phyloP scores from a whole-genome alignment of 1,140 invertebrate genomes.

The Ips typographus region DNA sequence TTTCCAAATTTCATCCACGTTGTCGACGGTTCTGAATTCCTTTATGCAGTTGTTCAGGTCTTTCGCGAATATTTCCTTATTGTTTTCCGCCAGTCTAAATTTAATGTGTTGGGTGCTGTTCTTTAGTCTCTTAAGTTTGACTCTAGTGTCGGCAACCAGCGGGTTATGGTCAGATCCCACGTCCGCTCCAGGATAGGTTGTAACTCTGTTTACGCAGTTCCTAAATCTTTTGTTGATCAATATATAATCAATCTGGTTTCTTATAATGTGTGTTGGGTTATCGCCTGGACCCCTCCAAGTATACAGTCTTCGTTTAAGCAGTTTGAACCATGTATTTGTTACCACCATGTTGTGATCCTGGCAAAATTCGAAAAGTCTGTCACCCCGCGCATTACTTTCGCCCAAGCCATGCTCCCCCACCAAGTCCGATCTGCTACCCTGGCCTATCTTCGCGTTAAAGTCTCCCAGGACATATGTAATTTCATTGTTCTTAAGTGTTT shows the following conservation, averaged over 20 bases:
- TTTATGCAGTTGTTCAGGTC: too few relatives aligned
- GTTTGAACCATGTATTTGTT: not conserved
- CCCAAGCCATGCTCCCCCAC: too few relatives aligned
- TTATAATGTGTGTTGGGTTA: conserved; percentile 16
- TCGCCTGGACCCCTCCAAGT: conserved; percentile 13
- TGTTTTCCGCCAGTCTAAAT: conserved; percentile 12
- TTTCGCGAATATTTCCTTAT: not conserved
- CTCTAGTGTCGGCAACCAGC: conserved; percentile 19
- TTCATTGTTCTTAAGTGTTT: too few relatives aligned
- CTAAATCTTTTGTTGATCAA: conserved; percentile 45
- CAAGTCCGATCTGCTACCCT: too few relatives aligned
- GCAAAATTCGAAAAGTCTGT: too few relatives aligned
- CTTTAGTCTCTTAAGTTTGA: conserved; percentile 27
- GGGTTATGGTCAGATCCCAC: conserved; percentile 46
- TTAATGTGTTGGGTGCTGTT: conserved; percentile 15
- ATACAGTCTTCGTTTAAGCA: not conserved
- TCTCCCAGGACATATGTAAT: too few relatives aligned
- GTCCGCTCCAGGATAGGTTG: conserved; percentile 42
- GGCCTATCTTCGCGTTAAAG: too few relatives aligned
- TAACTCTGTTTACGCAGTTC: conserved; percentile 44
- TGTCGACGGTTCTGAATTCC: too few relatives aligned
- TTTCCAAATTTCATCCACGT: too few relatives aligned
- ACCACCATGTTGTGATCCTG: too few relatives aligned
- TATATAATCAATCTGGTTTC: conserved; percentile 47
- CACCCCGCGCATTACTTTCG: too few relatives aligned